Evolutionary conservation across 2,113 vertebrate genomes (phyloP), one percentile per base, ranked within the genome.

Genomic region (Todiramphus chloris): DNA sequence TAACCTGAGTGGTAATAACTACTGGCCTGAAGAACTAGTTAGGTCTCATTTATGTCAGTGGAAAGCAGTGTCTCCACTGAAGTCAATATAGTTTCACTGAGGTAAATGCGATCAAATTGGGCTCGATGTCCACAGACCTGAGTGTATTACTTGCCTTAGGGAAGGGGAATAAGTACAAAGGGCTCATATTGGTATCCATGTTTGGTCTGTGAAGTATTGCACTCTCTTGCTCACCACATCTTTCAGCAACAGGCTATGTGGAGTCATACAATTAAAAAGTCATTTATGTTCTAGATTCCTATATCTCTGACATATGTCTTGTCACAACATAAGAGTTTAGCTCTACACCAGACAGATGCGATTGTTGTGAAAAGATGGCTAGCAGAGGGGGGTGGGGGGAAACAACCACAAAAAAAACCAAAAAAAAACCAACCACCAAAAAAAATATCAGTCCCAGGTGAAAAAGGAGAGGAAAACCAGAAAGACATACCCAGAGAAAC

Each of bases 51-150:
- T 94, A 75, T 95, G 89, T 89, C 86, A 44, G 72, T 68, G 80
- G 80, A 87, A 96, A 94, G 73, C 95, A 89, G 94, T 73, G 81
- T 91, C 89, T 96, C 53, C 81, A 76, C 92, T 1, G 68, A 93
- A 95, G 94, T 96, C 94, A 94, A 93, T 92, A 95, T 46, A 89
- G 91, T 89, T 97, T 93, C 91, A 77, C 70, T 50, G 81, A 77
- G 95, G 89, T 95, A 87, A 92, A 69, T 39, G 77, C 31, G 87
- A 96, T 96, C 95, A 96, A 95, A 94, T 97, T 95, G 94, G 92
- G 74, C 95, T 94, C 16, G 4, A 82, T 91, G 94, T 92, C 94
- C 92, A 78, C 95, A 95, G 86, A 89, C 81, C 89, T 96, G 73
- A 93, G 95, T 82, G 86, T 94, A 96, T 96, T 95, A 84, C 74